phyloP scores from a whole-genome alignment of 30 jellyfish, hydroid and myxozoan genomes.

The Aurelia aurita region DNA sequence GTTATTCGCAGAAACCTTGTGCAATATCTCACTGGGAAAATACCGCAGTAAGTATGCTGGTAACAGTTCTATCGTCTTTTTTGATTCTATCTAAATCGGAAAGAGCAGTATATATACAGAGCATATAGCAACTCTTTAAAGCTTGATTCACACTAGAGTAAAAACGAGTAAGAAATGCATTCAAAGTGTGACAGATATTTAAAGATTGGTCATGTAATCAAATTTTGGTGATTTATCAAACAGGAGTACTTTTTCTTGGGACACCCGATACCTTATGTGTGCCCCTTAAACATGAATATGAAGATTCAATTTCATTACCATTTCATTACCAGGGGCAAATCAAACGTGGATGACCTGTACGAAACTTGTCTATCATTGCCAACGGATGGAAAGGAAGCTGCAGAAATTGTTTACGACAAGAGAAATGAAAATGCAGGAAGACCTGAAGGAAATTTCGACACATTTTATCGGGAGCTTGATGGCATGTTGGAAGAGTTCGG shows the following conservation, averaged over 20 bases:
- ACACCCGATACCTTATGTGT: too few species aligned
- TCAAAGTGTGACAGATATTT: neutral
- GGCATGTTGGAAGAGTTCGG: slow-evolving; percentile 48
- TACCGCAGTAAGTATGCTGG: slow-evolving; percentile 38
- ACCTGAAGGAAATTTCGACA: slow-evolving; percentile 24
- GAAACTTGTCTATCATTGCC: neutral
- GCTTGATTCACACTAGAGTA: neutral
- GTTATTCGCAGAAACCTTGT: neutral
- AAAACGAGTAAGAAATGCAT: neutral
- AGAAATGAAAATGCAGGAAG: slow-evolving; percentile 19
- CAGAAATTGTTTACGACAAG: slow-evolving; percentile 34
- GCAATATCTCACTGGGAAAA: slow-evolving; percentile 24
- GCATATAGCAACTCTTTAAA: neutral
- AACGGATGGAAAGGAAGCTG: slow-evolving; percentile 1
- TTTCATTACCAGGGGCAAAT: slow-evolving; percentile 39
- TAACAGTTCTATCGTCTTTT: neutral
- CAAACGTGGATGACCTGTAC: slow-evolving; percentile 18
- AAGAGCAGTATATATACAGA: neutral
- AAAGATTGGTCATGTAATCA: too few species aligned
- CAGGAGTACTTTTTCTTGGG: too few species aligned
- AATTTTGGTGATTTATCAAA: too few species aligned
- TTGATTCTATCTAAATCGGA: neutral
- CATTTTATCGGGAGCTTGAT: slow-evolving; percentile 16
- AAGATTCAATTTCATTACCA: too few species aligned
- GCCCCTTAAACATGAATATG: too few species aligned